phyloP scores from a whole-genome alignment of 2,113 vertebrate species.

The Todiramphus chloris region DNA sequence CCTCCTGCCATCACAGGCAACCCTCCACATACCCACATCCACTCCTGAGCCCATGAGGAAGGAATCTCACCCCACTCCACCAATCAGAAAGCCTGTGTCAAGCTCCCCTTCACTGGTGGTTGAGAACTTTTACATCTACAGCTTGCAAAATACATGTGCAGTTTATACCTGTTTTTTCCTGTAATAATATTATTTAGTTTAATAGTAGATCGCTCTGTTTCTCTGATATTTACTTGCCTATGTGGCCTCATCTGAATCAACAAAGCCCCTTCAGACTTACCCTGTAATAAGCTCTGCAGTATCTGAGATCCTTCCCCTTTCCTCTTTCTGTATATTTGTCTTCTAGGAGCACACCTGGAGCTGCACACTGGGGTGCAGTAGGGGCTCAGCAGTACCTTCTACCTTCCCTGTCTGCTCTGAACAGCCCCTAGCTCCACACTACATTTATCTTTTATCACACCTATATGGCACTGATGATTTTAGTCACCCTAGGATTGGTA shows the following conservation, averaged over 20 bases:
- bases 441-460: neutral
- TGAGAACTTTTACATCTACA: neutral
- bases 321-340: neutral
- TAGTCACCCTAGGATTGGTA: neutral
- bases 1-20: neutral
- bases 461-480: neutral
- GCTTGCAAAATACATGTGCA: neutral
- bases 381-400: neutral
- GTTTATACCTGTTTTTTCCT: neutral
- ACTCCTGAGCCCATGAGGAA: accelerated
- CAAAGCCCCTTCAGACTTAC: neutral
- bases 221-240: neutral
- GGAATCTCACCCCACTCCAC: neutral
- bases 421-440: neutral
- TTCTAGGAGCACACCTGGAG: neutral
- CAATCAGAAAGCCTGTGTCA: neutral
- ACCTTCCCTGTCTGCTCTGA: neutral
- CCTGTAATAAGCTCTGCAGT: neutral
- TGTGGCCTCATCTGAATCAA: neutral
- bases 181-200: neutral
- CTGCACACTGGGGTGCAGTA: neutral
- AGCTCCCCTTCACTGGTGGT: neutral
- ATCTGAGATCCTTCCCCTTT: neutral
- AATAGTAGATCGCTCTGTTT: neutral
- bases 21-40: neutral